phyloP scores from a whole-genome alignment of 2,888 invertebrate species.

The Monochamus alternatus region DNA sequence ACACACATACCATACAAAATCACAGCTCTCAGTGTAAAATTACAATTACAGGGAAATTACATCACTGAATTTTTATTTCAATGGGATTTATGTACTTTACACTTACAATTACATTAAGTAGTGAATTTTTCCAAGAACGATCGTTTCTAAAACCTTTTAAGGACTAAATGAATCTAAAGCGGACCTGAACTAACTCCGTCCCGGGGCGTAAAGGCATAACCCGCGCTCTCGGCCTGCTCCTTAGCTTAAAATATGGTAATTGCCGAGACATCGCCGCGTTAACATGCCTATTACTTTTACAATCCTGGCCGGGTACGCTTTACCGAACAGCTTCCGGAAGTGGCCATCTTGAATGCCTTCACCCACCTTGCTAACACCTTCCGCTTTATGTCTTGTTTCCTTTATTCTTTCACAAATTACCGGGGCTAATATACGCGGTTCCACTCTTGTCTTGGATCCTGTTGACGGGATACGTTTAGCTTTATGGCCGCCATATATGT shows the following conservation, averaged over 20 bases:
- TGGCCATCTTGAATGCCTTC: conserved; percentile 58
- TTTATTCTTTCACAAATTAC: conserved; percentile 23
- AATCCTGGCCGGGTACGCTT: conserved; percentile 56
- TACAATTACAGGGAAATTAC: too few relatives aligned
- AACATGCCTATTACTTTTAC: conserved; percentile 63
- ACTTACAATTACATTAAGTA: too few relatives aligned
- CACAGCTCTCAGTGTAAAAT: too few relatives aligned
- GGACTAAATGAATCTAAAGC: neutral
- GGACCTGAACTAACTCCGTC: neutral
- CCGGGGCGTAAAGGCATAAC: neutral
- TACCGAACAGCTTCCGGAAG: conserved; percentile 56
- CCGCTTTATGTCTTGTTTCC: conserved; percentile 26
- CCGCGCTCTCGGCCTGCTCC: conserved; percentile 31
- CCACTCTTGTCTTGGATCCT: conserved; percentile 10
- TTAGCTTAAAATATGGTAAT: conserved; percentile 65
- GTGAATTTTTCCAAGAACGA: too few relatives aligned
- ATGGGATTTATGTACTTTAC: too few relatives aligned
- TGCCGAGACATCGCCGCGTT: conserved; percentile 62
- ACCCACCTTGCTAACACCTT: conserved; percentile 41
- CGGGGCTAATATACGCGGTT: conserved; percentile 21
- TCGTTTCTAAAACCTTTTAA: too few relatives aligned
- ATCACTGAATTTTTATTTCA: too few relatives aligned
- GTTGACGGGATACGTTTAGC: neutral
- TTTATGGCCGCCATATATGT: conserved; percentile 25
- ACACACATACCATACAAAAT: too few relatives aligned